Base-by-base conservation (phyloP, 2,888 invertebrate species). In the Noctuana brunneofusca region DNA sequence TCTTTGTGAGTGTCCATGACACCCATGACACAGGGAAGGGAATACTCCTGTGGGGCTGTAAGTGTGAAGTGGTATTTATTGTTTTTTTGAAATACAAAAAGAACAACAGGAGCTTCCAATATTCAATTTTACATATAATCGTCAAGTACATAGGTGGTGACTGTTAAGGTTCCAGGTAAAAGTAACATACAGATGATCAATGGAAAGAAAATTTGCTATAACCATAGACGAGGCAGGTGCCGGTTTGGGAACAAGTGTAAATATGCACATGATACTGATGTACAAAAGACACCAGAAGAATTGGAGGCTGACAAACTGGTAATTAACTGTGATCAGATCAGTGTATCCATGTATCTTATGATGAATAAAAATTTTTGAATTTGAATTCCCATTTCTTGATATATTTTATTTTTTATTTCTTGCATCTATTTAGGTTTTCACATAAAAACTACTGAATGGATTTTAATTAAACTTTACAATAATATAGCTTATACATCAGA, bases 121-220 rank as follows among this genome's bases (percentile, higher is more conserved):
- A 76, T 84, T 80, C 72, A 80, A 77, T 87, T 83, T 78, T 75
- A 78, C 81, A 87, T 80, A 85, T 75, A 83, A 89, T 92, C 92
- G 92, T 92, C 87, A 92, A 92, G 92, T 92, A 92, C 92, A 92
- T 91, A 85, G 90, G 85, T 83, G 75, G 78, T 89, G 82, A 91
- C 87, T 92, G 89, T 86, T 71, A 90, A 92, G 92, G 95, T 72
- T 93, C 93, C 80, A 93, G 93, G 89, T 68, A 94, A 94, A 80
- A 94, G 94, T 69, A 94, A 95, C 76, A 94, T 94, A n/a, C 94
- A 94, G 73, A 94, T 94, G 85, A 96, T 96, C 71, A 97, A 97
- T 79, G 97, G 97, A 0, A 96, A 95, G 75, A 96, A 96, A 80
- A 96, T 98, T 66, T 98, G 98, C 84, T 98, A 97, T 96, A 98